Conservation (phyloP, 2,797 vertebrate genomes). For the Sebastes flavidus region DNA sequence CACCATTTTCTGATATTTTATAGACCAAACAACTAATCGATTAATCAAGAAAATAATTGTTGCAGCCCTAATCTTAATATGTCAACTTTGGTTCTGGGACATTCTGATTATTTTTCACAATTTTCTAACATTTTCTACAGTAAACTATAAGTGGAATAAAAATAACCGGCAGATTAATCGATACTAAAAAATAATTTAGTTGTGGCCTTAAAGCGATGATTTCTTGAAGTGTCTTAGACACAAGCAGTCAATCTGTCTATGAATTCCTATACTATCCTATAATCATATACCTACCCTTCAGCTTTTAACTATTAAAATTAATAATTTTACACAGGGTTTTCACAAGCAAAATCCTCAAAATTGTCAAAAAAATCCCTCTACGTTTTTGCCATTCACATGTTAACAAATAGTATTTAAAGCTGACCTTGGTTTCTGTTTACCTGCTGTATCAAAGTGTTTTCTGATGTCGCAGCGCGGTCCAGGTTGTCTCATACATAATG, state of each 20-base stretch:
- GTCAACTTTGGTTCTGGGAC: neutral
- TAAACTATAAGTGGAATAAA: neutral
- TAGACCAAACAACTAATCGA: too few relatives aligned
- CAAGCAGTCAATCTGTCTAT: neutral
- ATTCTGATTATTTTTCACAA: too few relatives aligned
- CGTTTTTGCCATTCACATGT: neutral
- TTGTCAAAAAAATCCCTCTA: neutral
- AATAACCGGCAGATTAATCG: neutral
- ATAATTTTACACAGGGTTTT: neutral
- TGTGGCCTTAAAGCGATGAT: too few relatives aligned
- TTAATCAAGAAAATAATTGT: too few relatives aligned
- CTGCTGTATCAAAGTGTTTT: constrained; percentile 9
- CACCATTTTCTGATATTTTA: too few relatives aligned
- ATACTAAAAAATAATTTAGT: too few relatives aligned
- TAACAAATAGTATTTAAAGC: neutral
- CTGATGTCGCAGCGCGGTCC: neutral
- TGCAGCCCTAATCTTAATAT: neutral
- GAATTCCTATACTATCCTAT: neutral
- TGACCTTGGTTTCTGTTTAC: constrained; percentile 8
- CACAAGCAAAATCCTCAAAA: neutral
- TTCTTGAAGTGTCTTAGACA: too few relatives aligned
- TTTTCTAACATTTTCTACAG: too few relatives aligned
- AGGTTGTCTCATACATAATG: constrained; percentile 8
- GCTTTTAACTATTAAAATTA: neutral
- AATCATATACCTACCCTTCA: neutral